Evolutionary conservation across 2,888 invertebrate species (phyloP), one percentile per base, ranked within the genome.

Genomic region (Oligia fasciuncula): DNA sequence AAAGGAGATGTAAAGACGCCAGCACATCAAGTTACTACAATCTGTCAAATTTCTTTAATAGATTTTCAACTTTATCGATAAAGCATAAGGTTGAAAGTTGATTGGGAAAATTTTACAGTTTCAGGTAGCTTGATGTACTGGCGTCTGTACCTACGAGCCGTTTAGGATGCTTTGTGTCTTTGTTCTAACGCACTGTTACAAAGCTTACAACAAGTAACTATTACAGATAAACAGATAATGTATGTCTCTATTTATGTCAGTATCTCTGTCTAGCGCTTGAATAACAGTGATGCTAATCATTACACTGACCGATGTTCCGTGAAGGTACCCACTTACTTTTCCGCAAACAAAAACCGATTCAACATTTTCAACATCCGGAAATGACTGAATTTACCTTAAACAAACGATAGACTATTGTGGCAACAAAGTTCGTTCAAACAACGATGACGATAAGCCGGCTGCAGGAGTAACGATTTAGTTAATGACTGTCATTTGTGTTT

Each of bases 231-330:
- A 68, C 74, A 40, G 71, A 72, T 62, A 46, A 77, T 74, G 57
- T 77, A 85, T 71, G 63, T 65, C 66, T 77, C 51, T 62, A 29
- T 29, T 29, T 29, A 66, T 71, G 65, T 62, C 76, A 72, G n/a
- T 76, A 79, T 73, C 54, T 63, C 40, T 67, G 66, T 80, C 73
- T 79, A 68, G 23, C 71, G 76, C 43, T 80, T 76, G 49, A 71
- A 77, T 51, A 77, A 77, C 79, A 72, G 75, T 66, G 65, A 54
- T 72, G 40, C 78, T 76, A 73, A 76, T 79, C 65, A 76, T 79
- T 84, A 80, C 75, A 73, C 72, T 86, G 73, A 6, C 79, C 73
- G 73, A 76, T 81, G 84, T 87, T 77, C 88, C 87, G 79, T 88
- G 84, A 88, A 88, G 81, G 75, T 68, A 71, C 35, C 62, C 17